phyloP scores from a whole-genome alignment of 2,113 vertebrate species.

The Isichthys henryi region DNA sequence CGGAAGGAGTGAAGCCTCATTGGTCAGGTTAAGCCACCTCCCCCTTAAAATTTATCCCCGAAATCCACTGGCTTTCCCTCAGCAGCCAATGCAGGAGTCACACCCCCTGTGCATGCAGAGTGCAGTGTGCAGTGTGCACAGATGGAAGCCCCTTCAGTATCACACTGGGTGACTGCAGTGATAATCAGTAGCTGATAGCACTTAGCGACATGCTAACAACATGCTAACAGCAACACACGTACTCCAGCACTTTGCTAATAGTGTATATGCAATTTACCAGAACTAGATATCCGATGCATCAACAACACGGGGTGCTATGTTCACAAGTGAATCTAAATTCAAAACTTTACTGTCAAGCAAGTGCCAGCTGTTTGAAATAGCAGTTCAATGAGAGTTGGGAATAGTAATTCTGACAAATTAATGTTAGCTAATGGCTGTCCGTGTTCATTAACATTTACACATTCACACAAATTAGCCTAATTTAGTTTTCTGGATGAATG shows the following conservation, averaged over 20 bases:
- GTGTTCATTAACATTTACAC: not conserved
- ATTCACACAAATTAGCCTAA: not conserved
- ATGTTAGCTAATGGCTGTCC: not conserved
- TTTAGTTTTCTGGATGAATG: not conserved
- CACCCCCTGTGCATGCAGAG: not conserved
- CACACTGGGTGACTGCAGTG: not conserved
- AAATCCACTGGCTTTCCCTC: not conserved
- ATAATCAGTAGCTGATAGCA: not conserved
- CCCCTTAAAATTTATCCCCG: not conserved
- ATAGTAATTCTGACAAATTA: not conserved
- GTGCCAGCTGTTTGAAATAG: not conserved
- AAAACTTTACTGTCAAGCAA: not conserved
- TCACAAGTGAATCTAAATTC: not conserved
- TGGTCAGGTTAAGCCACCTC: not conserved
- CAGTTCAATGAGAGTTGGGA: not conserved
- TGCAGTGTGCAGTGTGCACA: not conserved
- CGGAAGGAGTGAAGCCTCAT: not conserved
- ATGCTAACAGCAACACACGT: not conserved
- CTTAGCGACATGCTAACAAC: not conserved
- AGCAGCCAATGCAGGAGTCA: not conserved
- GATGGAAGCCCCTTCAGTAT: not conserved
- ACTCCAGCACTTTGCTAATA: not conserved
- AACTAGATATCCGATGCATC: not conserved
- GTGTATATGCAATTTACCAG: not conserved
- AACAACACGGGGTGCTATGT: not conserved